Evolutionary conservation across 2,113 vertebrate genomes (phyloP).

Genomic region (Cynocephalus volans): DNA sequence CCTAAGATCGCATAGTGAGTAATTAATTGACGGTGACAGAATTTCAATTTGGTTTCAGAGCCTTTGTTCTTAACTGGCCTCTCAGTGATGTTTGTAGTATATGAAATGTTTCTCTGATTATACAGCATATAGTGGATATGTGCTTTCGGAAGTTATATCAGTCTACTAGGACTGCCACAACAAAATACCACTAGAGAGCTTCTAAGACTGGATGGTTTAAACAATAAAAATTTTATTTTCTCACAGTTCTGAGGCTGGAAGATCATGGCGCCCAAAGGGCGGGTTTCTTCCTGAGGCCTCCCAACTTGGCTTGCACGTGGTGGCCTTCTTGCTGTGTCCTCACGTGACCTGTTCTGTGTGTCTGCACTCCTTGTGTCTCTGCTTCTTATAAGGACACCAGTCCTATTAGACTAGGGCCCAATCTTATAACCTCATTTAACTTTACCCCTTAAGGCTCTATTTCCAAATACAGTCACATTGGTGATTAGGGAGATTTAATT

Average conservation of each 20-base stretch:
- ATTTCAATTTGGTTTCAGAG: not conserved
- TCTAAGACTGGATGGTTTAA: not conserved
- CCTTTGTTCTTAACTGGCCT: not conserved
- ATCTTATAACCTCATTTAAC: not conserved
- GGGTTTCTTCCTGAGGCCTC: not conserved
- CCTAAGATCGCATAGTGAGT: no score
- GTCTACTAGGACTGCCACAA: not conserved
- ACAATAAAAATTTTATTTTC: not conserved
- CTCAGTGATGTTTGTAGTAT: not conserved
- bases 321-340: not conserved
- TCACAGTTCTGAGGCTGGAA: not conserved
- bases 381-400: not conserved
- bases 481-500: not conserved
- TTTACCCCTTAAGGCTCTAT: not conserved
- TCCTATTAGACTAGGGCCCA: not conserved
- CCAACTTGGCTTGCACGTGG: no score
- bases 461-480: not conserved
- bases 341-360: not conserved
- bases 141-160: not conserved
- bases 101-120: not conserved
- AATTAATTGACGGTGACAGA: no score
- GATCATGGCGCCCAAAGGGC: not conserved
- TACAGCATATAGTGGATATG: not conserved
- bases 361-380: not conserved
- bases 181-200: not conserved